These are phyloP conservation scores for Falco rusticolus DNA, from an alignment of 2,797 vertebrate genomes.

Conservation along the genomic window DNA sequence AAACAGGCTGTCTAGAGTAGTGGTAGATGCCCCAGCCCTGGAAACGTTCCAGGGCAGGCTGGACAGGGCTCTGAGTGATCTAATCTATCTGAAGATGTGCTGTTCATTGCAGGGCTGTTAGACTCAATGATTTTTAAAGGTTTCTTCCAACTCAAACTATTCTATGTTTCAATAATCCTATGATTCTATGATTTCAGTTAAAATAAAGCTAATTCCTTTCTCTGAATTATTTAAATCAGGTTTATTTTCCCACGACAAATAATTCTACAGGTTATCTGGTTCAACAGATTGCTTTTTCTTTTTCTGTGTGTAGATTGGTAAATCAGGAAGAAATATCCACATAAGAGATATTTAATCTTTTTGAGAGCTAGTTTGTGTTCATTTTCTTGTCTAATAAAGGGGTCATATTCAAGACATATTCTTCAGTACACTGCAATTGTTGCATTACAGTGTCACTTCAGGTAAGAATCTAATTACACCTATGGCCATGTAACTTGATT, in stretches of 20 bases:
- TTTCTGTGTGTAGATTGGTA: not conserved
- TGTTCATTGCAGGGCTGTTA: no score
- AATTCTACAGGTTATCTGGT: not conserved
- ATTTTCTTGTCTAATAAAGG: not conserved
- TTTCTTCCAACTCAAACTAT: no score
- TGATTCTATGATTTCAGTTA: not conserved
- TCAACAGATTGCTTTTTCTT: no score
- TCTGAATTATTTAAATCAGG: not conserved
- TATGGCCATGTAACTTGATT: not conserved
- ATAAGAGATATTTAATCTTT: not conserved
- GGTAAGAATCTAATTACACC: not conserved
- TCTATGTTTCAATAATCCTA: not conserved
- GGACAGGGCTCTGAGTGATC: no score
- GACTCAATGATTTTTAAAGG: no score
- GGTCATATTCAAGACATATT: not conserved
- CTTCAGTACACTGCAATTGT: not conserved
- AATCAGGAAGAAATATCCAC: not conserved
- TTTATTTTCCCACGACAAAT: not conserved
- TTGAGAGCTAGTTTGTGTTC: not conserved
- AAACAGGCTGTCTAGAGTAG: not conserved
- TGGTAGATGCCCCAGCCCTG: no score
- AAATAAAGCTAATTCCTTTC: not conserved
- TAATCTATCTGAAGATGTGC: no score
- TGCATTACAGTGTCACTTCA: not conserved
- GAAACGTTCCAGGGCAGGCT: not conserved